Evolutionary conservation across 2,797 vertebrate genomes (phyloP), one percentile per base, ranked within the genome.

Genomic region (Hippoglossus hippoglossus): DNA sequence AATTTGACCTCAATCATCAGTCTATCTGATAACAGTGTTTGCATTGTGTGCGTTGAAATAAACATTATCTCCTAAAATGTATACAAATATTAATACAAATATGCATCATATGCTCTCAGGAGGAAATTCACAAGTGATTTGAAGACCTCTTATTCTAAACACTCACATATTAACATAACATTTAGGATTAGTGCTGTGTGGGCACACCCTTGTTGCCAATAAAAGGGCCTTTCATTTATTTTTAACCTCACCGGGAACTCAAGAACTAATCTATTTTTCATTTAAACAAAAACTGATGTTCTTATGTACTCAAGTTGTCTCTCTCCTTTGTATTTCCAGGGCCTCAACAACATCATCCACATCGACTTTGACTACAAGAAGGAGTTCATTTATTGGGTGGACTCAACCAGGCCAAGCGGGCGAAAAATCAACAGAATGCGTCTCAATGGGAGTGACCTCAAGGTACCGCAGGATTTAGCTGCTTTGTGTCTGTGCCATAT

Each of bases 301-400:
- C 11, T 39, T 39, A 13, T 34, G 10, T 34, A 10, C 31, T 34
- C 31, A 39, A 15, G 16, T 18, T 18, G 6, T 26, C 13, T 12
- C 44, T 70, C 7, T 76, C 26, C 18, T 73, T 22, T 84, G 18
- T 52, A 22, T 78, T 59, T 18, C 5, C 92, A 99, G 98, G 97
- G 97, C 28, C 94, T 99, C 76, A 98, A 97, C 94, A 99, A 98
- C 92, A 97, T 98, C 89, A 96, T 99, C 90, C 97, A 97, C 85
- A 94, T 99, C 88, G 98, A 99, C 89, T 99, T 99, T 82, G 98
- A 99, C 95, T 99, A 98, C 81, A 98, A 96, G 92, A 98, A 99
- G 88, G 97, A 99, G 88, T 98, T 98, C 58, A 96, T 99, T 88
- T 99, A 99, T 77, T 99, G 98, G 98, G 97, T 99, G 87, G 98